Evolutionary conservation across 2,888 invertebrate genomes (phyloP).

Genomic region (Vanessa cardui): DNA sequence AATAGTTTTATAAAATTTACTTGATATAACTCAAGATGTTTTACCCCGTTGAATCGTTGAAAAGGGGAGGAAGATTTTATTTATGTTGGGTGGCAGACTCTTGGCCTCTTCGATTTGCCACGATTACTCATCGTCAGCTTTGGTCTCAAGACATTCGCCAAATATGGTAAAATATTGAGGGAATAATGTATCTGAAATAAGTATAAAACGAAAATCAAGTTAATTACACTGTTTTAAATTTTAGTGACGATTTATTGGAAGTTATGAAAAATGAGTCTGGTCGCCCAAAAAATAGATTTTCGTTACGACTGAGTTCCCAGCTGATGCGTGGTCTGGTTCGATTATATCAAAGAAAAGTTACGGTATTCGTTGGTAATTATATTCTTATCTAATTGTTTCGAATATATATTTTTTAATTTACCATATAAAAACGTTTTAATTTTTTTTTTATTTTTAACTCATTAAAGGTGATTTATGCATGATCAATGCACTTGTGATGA

Average conservation of each 20-base stretch:
- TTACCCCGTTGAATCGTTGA: slow-evolving; percentile 68
- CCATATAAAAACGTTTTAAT: not conserved
- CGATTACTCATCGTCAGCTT: slow-evolving; percentile 65
- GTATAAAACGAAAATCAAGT: not conserved
- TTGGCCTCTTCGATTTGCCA: slow-evolving; percentile 70
- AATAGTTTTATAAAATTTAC: not conserved
- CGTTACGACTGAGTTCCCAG: slow-evolving; percentile 71
- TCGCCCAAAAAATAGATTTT: slow-evolving; percentile 64
- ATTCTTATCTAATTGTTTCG: slow-evolving; percentile 31
- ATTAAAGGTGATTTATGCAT: slow-evolving; percentile 65
- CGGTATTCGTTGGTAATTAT: slow-evolving; percentile 57
- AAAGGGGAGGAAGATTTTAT: slow-evolving; percentile 71
- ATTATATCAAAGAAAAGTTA: slow-evolving; percentile 67
- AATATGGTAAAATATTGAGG: slow-evolving; percentile 58
- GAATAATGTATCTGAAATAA: no score
- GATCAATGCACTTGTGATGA: slow-evolving; percentile 67
- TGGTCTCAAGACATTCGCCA: slow-evolving; percentile 69
- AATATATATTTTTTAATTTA: not conserved
- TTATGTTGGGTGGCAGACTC: slow-evolving; percentile 77
- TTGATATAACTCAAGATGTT: slow-evolving; percentile 57
- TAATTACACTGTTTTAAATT: slow-evolving; percentile 40
- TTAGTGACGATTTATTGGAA: slow-evolving; percentile 65
- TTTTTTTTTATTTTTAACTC: slow-evolving; percentile 5
- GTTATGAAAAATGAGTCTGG: slow-evolving; percentile 71
- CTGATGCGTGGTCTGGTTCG: slow-evolving; percentile 68